A percentile compares a stretch with the other conserved stretches of the same genome.
phyloP scores from a whole-genome alignment of 2,797 vertebrate species.

The Cyprinodon diabolis region DNA sequence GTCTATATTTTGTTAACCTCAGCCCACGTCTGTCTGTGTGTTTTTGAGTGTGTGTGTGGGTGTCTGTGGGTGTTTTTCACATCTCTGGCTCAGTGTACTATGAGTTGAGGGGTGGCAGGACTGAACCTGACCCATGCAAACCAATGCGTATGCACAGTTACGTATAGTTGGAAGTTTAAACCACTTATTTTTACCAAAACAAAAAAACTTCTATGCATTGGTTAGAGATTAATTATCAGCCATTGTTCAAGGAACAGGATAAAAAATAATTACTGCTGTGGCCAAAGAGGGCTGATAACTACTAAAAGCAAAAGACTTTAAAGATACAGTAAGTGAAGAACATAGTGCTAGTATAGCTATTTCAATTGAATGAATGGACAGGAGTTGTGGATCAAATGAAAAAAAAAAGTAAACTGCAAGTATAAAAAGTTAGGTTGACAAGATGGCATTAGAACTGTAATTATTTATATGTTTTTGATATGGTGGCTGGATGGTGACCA shows the following conservation, averaged over 20 bases:
- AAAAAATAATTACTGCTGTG: no score
- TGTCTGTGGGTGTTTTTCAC: conserved; percentile 11
- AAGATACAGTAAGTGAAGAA: no score
- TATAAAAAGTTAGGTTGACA: no score
- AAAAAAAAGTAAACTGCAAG: no score
- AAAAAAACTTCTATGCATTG: background rate
- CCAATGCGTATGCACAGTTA: background rate
- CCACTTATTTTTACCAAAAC: background rate
- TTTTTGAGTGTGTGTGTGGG: conserved; percentile 12
- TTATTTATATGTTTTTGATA: no score
- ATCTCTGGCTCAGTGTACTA: background rate
- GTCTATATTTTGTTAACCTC: conserved; percentile 73
- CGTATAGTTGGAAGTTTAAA: background rate
- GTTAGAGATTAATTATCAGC: background rate
- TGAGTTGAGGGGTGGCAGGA: conserved; percentile 30
- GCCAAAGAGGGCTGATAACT: no score
- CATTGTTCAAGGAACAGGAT: background rate
- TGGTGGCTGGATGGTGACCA: no score
- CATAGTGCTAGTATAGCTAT: no score
- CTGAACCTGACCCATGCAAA: background rate
- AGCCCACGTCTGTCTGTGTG: conserved; percentile 46
- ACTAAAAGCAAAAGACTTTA: no score
- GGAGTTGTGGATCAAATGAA: no score
- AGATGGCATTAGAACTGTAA: no score
- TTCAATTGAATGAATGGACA: no score